Percentiles rank a stretch among this genome's conserved stretches.
Conservation (phyloP, 2,797 vertebrate genomes). For the Cuniculus paca region DNA sequence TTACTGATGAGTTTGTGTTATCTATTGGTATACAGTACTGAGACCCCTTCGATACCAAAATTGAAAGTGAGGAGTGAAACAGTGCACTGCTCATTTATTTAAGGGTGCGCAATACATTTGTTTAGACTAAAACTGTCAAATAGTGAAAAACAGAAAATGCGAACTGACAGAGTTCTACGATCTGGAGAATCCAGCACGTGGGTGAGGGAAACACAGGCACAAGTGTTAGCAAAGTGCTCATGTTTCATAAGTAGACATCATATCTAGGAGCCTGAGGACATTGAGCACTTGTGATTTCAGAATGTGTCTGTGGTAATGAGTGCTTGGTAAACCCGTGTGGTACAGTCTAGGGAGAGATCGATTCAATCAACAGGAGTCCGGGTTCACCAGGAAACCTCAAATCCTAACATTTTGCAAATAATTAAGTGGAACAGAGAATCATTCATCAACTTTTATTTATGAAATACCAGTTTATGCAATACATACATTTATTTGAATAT, state of each 20-base stretch:
- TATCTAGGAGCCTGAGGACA: background rate
- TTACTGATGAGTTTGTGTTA: background rate
- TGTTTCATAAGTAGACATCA: constrained; percentile 4
- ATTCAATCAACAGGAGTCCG: background rate
- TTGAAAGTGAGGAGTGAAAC: background rate
- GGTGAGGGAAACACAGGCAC: background rate
- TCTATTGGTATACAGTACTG: background rate
- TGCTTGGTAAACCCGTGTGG: background rate
- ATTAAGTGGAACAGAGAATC: background rate
- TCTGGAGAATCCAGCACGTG: background rate
- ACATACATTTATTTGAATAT: background rate
- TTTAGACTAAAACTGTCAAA: background rate
- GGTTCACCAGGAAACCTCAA: background rate
- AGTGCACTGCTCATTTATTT: background rate
- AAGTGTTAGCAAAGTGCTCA: background rate
- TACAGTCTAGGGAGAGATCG: background rate
- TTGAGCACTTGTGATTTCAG: background rate
- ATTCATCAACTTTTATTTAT: background rate
- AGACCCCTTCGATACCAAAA: background rate
- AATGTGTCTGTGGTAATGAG: background rate
- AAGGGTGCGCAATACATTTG: background rate
- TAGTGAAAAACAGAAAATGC: background rate
- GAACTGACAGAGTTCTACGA: background rate
- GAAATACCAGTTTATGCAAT: background rate
- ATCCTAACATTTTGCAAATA: background rate